Evolutionary conservation across 2,888 invertebrate species (phyloP), one percentile per base, ranked within the genome.

Genomic region (Polymixis lichenea): DNA sequence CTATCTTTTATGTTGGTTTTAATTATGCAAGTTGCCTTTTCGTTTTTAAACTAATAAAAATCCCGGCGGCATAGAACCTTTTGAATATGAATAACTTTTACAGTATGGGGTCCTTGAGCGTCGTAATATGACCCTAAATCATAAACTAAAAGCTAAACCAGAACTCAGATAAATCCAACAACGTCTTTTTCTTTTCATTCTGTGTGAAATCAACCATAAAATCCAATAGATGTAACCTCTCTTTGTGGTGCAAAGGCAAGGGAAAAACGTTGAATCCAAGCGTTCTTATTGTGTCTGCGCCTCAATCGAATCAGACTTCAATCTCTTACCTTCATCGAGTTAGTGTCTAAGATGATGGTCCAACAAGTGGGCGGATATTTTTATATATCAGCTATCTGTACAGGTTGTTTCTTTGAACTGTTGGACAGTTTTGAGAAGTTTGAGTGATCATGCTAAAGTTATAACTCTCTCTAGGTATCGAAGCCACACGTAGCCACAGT

Each of bases 261-360:
- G 69, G 43, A 72, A 71, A 75, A 73, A 56, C 28, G 60, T 69
- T 46, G 53, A 55, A 73, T 78, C 70, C 46, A 58, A 72, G 56
- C 65, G 46, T 58, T 83, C 61, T 80, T 83, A 77, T 80, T 77
- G 69, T 80, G 84, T 83, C 87, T 80, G 78, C 25, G 64, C 60
- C 68, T 73, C 87, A 89, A 91, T 90, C 83, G 86, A 85, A 87
- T 90, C 87, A 87, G 87, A 80, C 86, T 89, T 87, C 88, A 88
- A 91, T 91, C 90, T 91, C 83, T 87, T 77, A 76, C 73, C 84
- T 78, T 80, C 78, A 86, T 86, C 71, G 74, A 87, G 76, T 88
- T 86, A 88, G 78, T 68, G 68, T 72, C 66, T 56, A 58, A 69
- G 77, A 77, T 66, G 76, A 61, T 6, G 56, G 73, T 60, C 82